Evolutionary conservation across 2,888 invertebrate genomes (phyloP).

Genomic region (Eucera pruinosa): DNA sequence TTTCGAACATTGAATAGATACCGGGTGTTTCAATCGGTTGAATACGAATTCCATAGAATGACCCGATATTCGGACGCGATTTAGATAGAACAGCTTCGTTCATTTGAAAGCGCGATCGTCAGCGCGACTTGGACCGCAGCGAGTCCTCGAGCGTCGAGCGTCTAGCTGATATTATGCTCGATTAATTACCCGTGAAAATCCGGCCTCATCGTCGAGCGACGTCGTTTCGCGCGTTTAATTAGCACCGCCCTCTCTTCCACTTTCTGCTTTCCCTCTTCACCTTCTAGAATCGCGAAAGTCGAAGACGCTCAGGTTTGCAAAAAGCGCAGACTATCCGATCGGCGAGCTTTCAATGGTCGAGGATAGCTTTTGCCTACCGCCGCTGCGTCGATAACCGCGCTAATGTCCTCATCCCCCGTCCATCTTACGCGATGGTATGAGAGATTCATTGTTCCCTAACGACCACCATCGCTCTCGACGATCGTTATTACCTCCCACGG

Average conservation of each 20-base stretch:
- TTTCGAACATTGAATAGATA: too few relatives aligned
- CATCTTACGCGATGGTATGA: conserved; percentile 13
- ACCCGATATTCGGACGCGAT: conserved; percentile 36
- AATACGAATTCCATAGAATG: too few relatives aligned
- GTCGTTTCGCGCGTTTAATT: conserved; percentile 54
- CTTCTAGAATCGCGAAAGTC: background rate
- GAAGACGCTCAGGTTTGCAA: conserved; percentile 24
- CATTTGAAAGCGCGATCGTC: conserved; percentile 36
- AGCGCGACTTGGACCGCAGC: conserved; percentile 29
- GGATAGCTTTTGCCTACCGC: conserved; percentile 13
- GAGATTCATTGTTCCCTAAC: conserved; percentile 56
- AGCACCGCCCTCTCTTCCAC: background rate
- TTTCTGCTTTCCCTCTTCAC: background rate
- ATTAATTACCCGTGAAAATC: conserved; percentile 62
- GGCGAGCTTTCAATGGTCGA: conserved; percentile 18
- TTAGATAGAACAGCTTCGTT: conserved; percentile 38
- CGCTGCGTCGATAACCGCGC: conserved; percentile 44
- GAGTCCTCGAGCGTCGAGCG: conserved; percentile 27
- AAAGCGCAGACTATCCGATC: conserved; percentile 40
- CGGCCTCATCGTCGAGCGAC: conserved; percentile 36
- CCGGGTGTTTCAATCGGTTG: too few relatives aligned
- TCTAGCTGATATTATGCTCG: conserved; percentile 56
- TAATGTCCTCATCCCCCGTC: conserved; percentile 39
- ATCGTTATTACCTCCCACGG: conserved; percentile 37
- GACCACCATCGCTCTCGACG: conserved; percentile 23